Evolutionary conservation across 2,888 invertebrate genomes (phyloP), one percentile per base, ranked within the genome.

Genomic region (Linnaemya vulpina): DNA sequence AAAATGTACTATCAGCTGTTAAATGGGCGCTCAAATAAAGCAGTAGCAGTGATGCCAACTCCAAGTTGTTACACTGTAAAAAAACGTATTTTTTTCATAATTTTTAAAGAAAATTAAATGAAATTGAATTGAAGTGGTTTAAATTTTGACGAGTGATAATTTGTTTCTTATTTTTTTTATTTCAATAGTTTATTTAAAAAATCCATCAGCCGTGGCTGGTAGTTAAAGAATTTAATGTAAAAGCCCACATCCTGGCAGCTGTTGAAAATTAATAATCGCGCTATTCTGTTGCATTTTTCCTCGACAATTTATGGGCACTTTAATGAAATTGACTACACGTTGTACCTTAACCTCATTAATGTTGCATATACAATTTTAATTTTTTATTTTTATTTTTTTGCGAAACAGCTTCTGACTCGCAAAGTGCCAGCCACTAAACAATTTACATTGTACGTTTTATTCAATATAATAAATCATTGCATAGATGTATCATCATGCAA

Each of bases 401-500:
- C 43, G 58, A 82, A 82, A 85, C 85, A 82, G 85, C 85, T 85
- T 75, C 85, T 82, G 85, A 70, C 22, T 73, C 4, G 58, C 22
- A 65, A 74, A 68, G 8, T 20, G 58, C 74, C 40, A 74, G 53
- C 46, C 20, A 70, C 68, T 70, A 82, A 63, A 63, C 53, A 63
- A 78, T 78, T 85, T 85, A 82, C 85, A 70, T 74, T 63, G 63
- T 51, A 53, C 58, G 58, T 73, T 62, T n/a, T 70, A 51, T 35
- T 40, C 20, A 40, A 62, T 58, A 70, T 82, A 78, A 85, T 85
- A 85, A 82, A 85, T 85, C 85, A 85, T 78, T 82, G 60, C 51
- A 74, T 78, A 82, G 77, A 84, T 82, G 60, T 84, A 84, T 82
- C 82, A 70, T 74, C 82, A 82, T 78, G 74, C 11, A 73, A 74